phyloP scores from a whole-genome alignment of 2,113 vertebrate genomes.

The Piprites chloris region DNA sequence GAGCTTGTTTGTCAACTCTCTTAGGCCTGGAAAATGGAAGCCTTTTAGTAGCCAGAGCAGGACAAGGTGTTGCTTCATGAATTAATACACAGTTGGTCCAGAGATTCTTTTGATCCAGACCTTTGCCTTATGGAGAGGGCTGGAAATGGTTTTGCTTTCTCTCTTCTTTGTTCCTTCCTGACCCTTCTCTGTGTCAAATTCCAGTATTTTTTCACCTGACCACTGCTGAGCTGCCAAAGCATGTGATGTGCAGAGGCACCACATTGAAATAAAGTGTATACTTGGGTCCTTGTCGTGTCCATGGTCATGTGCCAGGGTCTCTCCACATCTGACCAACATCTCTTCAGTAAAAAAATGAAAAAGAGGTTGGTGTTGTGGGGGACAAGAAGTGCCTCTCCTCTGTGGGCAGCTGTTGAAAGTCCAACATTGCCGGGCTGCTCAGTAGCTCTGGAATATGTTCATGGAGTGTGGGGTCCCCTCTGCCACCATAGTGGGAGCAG shows the following conservation, averaged over 20 bases:
- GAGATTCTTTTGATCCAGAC: background rate
- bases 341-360: background rate
- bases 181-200: background rate
- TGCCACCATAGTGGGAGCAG: accelerated
- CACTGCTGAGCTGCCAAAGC: background rate
- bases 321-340: background rate
- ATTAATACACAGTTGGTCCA: background rate
- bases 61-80: background rate
- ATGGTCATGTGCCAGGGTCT: background rate
- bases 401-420: background rate
- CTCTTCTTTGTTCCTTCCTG: background rate
- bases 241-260: background rate
- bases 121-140: background rate
- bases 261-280: background rate
- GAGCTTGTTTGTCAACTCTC: accelerated
- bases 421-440: background rate
- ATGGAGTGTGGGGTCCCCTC: background rate
- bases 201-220: background rate
- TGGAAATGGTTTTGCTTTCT: background rate
- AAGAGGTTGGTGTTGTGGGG: accelerated
- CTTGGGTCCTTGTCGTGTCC: background rate
- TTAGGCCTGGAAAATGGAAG: background rate
- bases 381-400: background rate
- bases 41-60: background rate
- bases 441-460: background rate